Percentiles rank a stretch among this genome's conserved stretches.
Evolutionary conservation across 2,797 vertebrate species (phyloP).

Genomic region (Apodemus agrarius): DNA sequence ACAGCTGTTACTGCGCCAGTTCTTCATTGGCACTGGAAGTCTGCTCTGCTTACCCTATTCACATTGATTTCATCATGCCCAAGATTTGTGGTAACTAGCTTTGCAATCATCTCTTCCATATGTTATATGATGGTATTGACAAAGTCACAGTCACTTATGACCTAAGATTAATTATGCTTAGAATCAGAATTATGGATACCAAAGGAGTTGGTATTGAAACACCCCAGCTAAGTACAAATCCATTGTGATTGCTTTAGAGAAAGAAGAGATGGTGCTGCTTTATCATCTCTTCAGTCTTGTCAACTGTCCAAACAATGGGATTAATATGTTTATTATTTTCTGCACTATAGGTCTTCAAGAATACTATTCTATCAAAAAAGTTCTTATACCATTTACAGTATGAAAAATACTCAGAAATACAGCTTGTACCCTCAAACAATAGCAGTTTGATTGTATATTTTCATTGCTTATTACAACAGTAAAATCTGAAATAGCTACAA

Average conservation of each 20-base stretch:
- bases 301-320: neutral
- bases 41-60: neutral
- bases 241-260: neutral
- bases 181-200: constrained; percentile 14
- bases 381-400: neutral
- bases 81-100: constrained; percentile 38
- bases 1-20: constrained; percentile 1
- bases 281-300: neutral
- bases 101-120: constrained; percentile 25
- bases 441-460: neutral
- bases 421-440: neutral
- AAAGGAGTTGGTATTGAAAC: neutral
- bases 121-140: neutral
- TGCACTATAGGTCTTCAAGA: neutral
- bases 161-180: constrained; percentile 5
- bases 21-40: neutral
- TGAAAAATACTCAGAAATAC: constrained; percentile 40
- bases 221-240: neutral
- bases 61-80: constrained; percentile 36
- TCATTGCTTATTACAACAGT: neutral
- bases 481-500: constrained; percentile 39
- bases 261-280: neutral
- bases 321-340: constrained; percentile 47
- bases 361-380: neutral
- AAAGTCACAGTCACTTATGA: neutral